A percentile compares a stretch with the other conserved stretches of the same genome.
These are phyloP conservation scores for Osmerus mordax DNA, from an alignment of 2,113 vertebrate genomes.

Conservation along the genomic window DNA sequence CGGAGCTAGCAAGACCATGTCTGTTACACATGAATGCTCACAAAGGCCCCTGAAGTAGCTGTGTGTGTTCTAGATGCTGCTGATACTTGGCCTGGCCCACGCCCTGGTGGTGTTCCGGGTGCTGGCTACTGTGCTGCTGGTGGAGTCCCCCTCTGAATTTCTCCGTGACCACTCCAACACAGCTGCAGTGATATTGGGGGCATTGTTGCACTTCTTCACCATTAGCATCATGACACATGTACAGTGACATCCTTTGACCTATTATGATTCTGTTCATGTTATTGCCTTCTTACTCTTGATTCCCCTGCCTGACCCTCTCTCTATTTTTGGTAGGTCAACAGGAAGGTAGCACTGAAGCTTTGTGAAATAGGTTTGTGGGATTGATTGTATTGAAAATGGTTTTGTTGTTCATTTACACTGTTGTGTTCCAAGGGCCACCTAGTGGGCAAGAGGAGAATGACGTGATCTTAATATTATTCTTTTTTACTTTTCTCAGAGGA, in stretches of 20 bases:
- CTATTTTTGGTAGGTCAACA: slow-evolving; percentile 76
- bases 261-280: background rate
- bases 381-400: background rate
- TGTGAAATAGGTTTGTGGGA: slow-evolving; percentile 78
- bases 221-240: slow-evolving; percentile 84
- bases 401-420: background rate
- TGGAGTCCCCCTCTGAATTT: slow-evolving; percentile 48
- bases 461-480: background rate
- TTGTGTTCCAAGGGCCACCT: background rate
- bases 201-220: slow-evolving; percentile 84
- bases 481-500: slow-evolving; percentile 70
- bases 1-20: too few species aligned
- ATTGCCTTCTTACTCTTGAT: background rate
- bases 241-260: background rate
- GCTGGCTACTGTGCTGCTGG: slow-evolving; percentile 65
- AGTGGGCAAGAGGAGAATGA: background rate
- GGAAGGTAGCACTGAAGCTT: slow-evolving; percentile 74
- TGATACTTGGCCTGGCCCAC: slow-evolving; percentile 83
- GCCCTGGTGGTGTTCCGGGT: slow-evolving; percentile 83
- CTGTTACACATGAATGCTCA: too few species aligned
- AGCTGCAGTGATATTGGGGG: slow-evolving; percentile 73
- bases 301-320: background rate
- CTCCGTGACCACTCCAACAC: slow-evolving; percentile 70
- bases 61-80: slow-evolving; percentile 66
- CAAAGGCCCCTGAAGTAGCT: too few species aligned